These are phyloP conservation scores for Psittacula cyanocephala DNA, from an alignment of 2,113 vertebrate species.

Conservation along the genomic window DNA sequence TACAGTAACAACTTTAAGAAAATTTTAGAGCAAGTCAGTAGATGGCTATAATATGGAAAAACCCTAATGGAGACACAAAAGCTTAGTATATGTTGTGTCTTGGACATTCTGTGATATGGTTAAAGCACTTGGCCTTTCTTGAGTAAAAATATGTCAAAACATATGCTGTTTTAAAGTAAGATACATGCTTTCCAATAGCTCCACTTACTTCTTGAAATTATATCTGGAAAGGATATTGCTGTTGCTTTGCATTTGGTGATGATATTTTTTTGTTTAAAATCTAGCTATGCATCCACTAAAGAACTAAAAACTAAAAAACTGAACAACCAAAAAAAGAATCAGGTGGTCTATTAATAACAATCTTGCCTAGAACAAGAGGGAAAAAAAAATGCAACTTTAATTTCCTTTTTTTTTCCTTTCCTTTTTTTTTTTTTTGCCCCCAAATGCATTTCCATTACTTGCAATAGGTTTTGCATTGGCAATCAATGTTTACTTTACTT, in stretches of 20 bases:
- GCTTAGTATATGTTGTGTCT: not conserved
- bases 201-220: not conserved
- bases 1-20: not conserved
- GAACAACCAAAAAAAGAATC: not conserved
- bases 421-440: not conserved
- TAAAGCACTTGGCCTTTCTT: not conserved
- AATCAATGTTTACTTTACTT: not conserved
- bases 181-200: not conserved
- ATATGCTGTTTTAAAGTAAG: not conserved
- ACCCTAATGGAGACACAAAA: not conserved
- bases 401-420: not conserved
- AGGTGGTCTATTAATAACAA: not conserved
- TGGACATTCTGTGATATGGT: not conserved
- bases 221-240: not conserved
- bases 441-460: not conserved
- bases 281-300: not conserved
- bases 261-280: not conserved
- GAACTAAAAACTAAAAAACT: not conserved
- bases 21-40: not conserved
- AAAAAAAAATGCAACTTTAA: not conserved
- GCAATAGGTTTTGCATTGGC: not conserved
- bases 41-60: not conserved
- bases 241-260: not conserved
- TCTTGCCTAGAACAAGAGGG: not conserved
- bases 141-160: not conserved